These are phyloP conservation scores for Crenuchus spilurus DNA, from an alignment of 2,797 vertebrate species.

Conservation along the genomic window DNA sequence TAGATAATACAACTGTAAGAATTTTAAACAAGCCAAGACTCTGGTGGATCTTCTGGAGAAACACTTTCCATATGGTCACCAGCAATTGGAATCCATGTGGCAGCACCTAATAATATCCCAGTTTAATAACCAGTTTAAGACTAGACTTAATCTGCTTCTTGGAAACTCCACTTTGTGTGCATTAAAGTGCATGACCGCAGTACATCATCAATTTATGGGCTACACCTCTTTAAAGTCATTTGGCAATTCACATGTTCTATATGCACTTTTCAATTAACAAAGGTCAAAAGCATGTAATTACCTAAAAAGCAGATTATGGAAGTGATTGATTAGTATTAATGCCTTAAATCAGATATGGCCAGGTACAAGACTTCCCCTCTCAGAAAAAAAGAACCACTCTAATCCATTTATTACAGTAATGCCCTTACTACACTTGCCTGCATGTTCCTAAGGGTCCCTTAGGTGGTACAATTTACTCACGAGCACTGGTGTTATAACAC, in stretches of 20 bases:
- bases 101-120: no score
- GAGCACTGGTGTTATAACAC: neutral
- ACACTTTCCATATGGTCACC: no score
- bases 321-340: neutral
- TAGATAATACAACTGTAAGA: no score
- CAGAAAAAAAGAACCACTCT: neutral
- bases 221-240: neutral
- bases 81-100: no score
- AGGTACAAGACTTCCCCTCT: neutral
- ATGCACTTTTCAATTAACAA: neutral
- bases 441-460: neutral
- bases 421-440: neutral
- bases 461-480: neutral
- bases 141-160: neutral
- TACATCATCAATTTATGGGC: neutral
- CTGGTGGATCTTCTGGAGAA: no score
- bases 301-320: conserved; percentile 13
- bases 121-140: no score
- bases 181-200: neutral
- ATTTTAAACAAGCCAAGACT: no score
- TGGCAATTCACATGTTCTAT: neutral
- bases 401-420: neutral
- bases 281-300: neutral
- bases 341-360: neutral
- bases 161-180: neutral